Evolutionary conservation across 2,113 vertebrate species (phyloP).

Genomic region (Carollia perspicillata): DNA sequence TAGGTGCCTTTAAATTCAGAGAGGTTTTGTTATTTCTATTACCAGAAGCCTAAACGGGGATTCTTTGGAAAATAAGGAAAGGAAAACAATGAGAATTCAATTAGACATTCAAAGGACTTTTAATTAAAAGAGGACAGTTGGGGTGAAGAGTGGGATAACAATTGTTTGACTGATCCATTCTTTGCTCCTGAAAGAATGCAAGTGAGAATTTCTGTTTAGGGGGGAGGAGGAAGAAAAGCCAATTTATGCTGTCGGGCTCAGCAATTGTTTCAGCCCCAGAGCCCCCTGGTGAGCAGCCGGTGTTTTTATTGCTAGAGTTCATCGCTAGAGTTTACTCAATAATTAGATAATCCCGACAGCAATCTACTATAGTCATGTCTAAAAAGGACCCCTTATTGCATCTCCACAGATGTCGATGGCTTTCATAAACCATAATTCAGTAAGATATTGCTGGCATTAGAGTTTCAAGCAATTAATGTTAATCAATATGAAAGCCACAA

Average conservation of each 20-base stretch:
- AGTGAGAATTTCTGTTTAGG: not conserved
- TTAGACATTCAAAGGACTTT: not conserved
- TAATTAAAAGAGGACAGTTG: not conserved
- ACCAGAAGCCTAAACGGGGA: not conserved
- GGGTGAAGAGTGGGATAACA: not conserved
- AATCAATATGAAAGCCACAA: slow-evolving; percentile 62
- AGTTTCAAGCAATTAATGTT: slow-evolving; percentile 67
- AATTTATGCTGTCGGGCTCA: not conserved
- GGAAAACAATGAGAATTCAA: not conserved
- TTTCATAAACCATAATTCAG: slow-evolving; percentile 68
- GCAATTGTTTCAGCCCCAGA: not conserved
- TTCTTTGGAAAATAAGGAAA: not conserved
- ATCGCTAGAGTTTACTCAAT: slow-evolving; percentile 42
- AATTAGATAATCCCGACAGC: slow-evolving; percentile 57
- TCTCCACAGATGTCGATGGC: slow-evolving; percentile 48
- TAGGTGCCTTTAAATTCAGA: not conserved
- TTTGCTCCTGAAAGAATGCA: not conserved
- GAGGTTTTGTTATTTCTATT: not conserved
- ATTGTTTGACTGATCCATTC: not conserved
- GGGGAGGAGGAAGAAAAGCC: not conserved
- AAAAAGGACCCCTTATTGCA: slow-evolving; percentile 9
- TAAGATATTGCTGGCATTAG: slow-evolving; percentile 48
- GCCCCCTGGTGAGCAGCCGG: not conserved
- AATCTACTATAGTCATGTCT: slow-evolving; percentile 20
- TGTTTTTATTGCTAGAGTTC: slow-evolving; percentile 48